Evolutionary conservation across 64 coral and sea anemone genomes (phyloP).

Genomic region (Trachythela sp.): DNA sequence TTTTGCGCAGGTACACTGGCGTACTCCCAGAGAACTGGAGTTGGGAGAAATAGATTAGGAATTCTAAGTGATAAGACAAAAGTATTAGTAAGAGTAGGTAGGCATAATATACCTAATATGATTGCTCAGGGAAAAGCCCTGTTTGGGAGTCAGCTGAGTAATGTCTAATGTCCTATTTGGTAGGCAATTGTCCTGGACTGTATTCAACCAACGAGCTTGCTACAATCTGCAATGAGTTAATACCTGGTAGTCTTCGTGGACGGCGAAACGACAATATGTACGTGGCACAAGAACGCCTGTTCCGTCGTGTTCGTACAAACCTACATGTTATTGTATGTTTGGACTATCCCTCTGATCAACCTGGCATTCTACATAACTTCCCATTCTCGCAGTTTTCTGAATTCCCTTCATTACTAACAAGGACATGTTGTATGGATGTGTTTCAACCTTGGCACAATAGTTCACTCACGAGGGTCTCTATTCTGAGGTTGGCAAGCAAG

Average conservation of each 20-base stretch:
- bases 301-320: constrained; percentile 77
- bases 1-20: no score
- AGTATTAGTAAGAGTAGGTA: no score
- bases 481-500: constrained; percentile 50
- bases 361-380: background rate
- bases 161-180: background rate
- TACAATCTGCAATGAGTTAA: constrained; percentile 79
- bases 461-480: constrained; percentile 63
- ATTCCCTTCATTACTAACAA: constrained; percentile 64
- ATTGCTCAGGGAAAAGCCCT: background rate
- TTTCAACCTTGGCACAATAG: constrained; percentile 70
- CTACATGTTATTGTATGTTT: constrained; percentile 74
- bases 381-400: constrained; percentile 38
- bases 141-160: background rate
- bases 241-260: constrained; percentile 69
- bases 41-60: no score
- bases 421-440: constrained; percentile 82
- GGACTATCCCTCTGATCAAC: constrained; percentile 18
- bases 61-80: no score
- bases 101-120: no score
- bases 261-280: constrained; percentile 71
- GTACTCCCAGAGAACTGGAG: no score
- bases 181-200: constrained; percentile 87
- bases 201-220: constrained; percentile 74
- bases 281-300: constrained; percentile 86